phyloP scores from a whole-genome alignment of 2,113 vertebrate genomes.

The Lampris incognitus region DNA sequence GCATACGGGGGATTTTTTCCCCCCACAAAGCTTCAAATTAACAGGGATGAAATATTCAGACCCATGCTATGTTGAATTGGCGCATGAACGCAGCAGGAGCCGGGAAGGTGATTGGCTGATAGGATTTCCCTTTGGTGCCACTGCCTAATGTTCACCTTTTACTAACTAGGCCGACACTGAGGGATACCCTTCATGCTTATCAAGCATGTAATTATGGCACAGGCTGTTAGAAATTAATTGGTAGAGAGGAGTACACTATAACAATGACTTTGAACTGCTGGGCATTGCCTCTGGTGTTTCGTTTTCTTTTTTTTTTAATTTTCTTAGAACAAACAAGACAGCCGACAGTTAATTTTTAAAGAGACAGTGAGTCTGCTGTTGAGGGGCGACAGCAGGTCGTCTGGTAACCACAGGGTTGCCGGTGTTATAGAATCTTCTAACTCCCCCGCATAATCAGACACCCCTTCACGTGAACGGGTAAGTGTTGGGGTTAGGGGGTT shows the following conservation, averaged over 20 bases:
- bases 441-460: no score
- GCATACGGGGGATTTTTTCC: constrained; percentile 37
- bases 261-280: constrained; percentile 3
- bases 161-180: constrained; percentile 43
- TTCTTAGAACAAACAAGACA: no score
- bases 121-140: constrained; percentile 29
- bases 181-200: constrained; percentile 47
- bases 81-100: constrained; percentile 31
- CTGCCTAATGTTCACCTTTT: constrained; percentile 47
- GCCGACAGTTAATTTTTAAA: no score
- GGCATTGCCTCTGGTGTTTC: constrained; percentile 6
- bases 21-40: constrained; percentile 54
- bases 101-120: constrained; percentile 35
- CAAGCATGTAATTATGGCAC: constrained; percentile 51
- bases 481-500: no score
- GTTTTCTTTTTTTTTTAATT: no score
- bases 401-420: no score
- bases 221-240: constrained; percentile 38
- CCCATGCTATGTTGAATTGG: constrained; percentile 18
- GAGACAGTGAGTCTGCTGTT: no score
- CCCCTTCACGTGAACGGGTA: no score
- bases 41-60: constrained; percentile 71
- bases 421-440: no score
- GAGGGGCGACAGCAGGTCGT: no score
- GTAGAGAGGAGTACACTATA: constrained; percentile 8